Evolutionary conservation across 2,888 invertebrate species (phyloP), one percentile per base, ranked within the genome.

Genomic region (Tridacna gigas): DNA sequence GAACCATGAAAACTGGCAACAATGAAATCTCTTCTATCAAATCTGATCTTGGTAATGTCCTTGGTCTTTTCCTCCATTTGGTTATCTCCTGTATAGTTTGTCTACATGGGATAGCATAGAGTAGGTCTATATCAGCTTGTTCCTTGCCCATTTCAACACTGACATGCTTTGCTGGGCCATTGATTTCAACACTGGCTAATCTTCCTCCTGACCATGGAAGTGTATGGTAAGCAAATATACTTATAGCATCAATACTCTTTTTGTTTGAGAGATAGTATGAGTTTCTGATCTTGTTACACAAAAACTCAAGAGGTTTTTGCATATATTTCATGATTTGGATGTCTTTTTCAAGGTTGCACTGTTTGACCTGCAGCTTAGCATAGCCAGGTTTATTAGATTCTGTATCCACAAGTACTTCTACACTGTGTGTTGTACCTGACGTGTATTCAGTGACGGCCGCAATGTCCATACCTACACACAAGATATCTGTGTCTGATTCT

Each of bases 251-350:
- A 20, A 67, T 26, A 7, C 26, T 37, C 28, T 67, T 67, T 28
- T 37, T 67, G 20, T 26, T 67, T 67, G 67, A 67, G 20, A 67
- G 67, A 67, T 67, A 67, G 13, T 28, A 28, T 28, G 67, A 28
- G 20, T 37, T 28, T 28, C 20, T 12, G 0, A 28, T 67, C 20
- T 67, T 37, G 28, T 28, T 12, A 28, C 67, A 67, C 37, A 67
- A 37, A 20, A 28, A 26, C 20, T 67, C 28, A 5, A 37, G 20
- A 28, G 20, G 26, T 67, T 37, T 37, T 20, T 67, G 26, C 5
- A 67, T 4, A 28, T 20, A 26, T 20, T 25, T 67, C 13, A 28
- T 28, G 20, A 28, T 67, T 11, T 67, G 67, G 15, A 67, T 20
- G 37, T 20, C 28, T 28, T 28, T 25, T 20, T 67, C 28, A 67